Evolutionary conservation across 2,113 vertebrate genomes (phyloP), one percentile per base, ranked within the genome.

Genomic region (Ibidorhyncha struthersii): DNA sequence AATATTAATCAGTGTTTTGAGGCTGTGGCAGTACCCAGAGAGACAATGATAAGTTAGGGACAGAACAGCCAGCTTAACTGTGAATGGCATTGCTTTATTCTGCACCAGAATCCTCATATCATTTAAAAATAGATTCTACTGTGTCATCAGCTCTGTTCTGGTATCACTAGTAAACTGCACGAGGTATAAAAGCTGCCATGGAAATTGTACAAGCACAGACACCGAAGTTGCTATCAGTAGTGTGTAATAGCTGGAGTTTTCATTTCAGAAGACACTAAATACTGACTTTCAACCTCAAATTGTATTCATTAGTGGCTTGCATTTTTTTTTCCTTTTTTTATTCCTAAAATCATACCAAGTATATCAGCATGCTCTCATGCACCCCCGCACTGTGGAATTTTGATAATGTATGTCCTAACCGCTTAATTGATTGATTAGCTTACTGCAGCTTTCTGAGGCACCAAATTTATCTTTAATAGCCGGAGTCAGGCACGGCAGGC

Each of bases 401-500:
- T 98, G 98, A 98, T 98, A 98, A 98, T 98, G 98, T 98, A 98
- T 98, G 97, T 98, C 98, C 98, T 98, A 97, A 98, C 97, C 92
- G 98, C 99, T 98, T 99, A 98, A 98, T 98, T 99, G 99, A 99
- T 99, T 99, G 99, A 99, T 99, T 98, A 98, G 98, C 98, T 98
- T 98, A 97, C 98, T 97, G 98, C 98, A 98, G 98, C 98, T 99
- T 99, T 98, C 98, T 97, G 98, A 98, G 98, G 96, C 97, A 98
- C 98, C 97, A 98, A 98, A 99, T 99, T 99, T 99, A 99, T 99
- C 99, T 99, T 99, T 98, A 98, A 98, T 99, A 99, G 98, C 98
- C 97, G 97, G 98, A 98, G 98, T 98, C 98, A 98, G 98, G 98
- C 98, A 98, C 98, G 94, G 98, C 98, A 98, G 98, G 98, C 98